Evolutionary conservation across 2,888 invertebrate genomes (phyloP).

Genomic region (Calameuta filiformis): DNA sequence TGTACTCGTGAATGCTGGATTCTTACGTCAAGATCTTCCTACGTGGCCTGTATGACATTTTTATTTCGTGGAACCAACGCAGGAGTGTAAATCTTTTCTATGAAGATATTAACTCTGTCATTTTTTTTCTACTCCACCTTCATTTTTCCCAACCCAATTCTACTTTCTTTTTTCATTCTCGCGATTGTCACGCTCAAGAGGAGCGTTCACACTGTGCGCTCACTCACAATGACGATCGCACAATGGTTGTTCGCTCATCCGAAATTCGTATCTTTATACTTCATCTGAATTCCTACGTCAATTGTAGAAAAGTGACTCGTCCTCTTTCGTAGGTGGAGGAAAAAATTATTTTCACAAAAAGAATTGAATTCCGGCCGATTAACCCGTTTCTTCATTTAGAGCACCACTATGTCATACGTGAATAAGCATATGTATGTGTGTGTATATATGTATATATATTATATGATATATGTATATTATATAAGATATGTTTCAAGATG

Average conservation of each 20-base stretch:
- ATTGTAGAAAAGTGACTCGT: not conserved
- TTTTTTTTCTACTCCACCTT: slow-evolving; percentile 11
- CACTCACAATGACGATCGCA: slow-evolving; percentile 12
- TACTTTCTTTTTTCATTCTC: not conserved
- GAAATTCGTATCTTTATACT: slow-evolving; percentile 21
- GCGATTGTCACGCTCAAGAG: slow-evolving; percentile 5
- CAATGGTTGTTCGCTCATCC: slow-evolving; percentile 31
- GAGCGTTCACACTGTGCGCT: slow-evolving; percentile 7
- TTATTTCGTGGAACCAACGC: slow-evolving; percentile 17
- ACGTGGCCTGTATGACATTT: slow-evolving; percentile 7
- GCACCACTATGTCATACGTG: too few species aligned
- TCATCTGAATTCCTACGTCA: not conserved
- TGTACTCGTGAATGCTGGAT: slow-evolving; percentile 38
- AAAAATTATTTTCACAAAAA: not conserved
- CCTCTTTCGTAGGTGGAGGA: not conserved
- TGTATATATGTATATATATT: too few species aligned
- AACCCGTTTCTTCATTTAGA: not conserved
- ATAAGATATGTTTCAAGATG: too few species aligned
- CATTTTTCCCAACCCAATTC: slow-evolving; percentile 5
- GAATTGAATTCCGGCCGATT: not conserved
- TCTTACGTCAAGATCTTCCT: slow-evolving; percentile 13
- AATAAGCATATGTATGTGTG: too few species aligned
- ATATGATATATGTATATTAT: too few species aligned
- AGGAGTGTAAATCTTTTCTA: slow-evolving; percentile 10
- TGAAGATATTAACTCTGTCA: slow-evolving; percentile 31